phyloP scores from a whole-genome alignment of 2,113 vertebrate genomes.

The Glaucidium brasilianum region DNA sequence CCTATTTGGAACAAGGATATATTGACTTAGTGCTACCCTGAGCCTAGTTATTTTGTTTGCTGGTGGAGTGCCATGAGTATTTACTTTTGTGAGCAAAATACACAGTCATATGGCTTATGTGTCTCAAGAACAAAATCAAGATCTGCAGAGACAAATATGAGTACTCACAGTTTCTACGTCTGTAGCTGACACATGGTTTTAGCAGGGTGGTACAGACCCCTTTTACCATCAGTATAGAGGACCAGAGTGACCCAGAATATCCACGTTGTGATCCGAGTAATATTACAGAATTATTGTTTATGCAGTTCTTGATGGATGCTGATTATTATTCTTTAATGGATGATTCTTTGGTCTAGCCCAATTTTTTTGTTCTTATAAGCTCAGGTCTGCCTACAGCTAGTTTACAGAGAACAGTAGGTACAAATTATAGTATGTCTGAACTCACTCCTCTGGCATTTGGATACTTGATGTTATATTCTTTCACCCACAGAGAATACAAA shows the following conservation, averaged over 20 bases:
- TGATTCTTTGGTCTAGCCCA: neutral
- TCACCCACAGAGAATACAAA: neutral
- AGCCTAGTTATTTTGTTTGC: neutral
- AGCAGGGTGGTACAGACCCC: neutral
- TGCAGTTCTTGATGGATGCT: neutral
- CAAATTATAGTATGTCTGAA: neutral
- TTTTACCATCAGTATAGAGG: neutral
- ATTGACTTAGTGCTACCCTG: neutral
- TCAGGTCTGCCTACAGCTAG: neutral
- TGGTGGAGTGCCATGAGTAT: neutral
- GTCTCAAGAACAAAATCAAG: neutral
- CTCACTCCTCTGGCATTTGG: neutral
- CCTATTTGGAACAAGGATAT: neutral
- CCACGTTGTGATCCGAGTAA: accelerated
- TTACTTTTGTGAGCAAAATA: neutral
- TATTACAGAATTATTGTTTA: neutral
- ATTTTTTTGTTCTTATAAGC: neutral
- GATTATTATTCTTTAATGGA: neutral
- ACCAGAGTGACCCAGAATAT: neutral
- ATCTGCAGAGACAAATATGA: neutral
- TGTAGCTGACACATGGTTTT: neutral
- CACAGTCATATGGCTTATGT: neutral
- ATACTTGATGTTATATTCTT: neutral
- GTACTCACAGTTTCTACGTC: neutral
- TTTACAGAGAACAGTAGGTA: neutral